Percentiles rank a stretch among this genome's conserved stretches.
Evolutionary conservation across 2,113 vertebrate genomes (phyloP).

Genomic region (Pygathrix nemaeus): DNA sequence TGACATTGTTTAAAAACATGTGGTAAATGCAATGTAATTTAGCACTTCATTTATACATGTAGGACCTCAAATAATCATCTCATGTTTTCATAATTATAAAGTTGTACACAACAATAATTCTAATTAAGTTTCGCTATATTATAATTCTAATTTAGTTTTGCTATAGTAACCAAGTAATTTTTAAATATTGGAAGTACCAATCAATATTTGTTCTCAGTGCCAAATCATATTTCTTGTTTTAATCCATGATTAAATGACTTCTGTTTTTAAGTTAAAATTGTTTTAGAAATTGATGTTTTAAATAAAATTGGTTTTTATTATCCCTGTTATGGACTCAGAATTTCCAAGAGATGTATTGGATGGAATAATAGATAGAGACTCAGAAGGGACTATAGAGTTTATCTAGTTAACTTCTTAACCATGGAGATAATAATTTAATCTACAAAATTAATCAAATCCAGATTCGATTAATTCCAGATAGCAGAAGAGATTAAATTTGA

Average conservation of each 20-base stretch:
- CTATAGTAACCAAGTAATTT: not conserved
- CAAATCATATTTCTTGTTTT: constrained; percentile 13
- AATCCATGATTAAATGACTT: constrained; percentile 21
- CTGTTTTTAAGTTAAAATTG: constrained; percentile 32
- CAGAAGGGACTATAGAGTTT: not conserved
- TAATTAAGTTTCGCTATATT: no score
- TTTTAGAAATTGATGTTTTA: constrained; percentile 6
- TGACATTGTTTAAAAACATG: not conserved
- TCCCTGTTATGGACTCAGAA: not conserved
- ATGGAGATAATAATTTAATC: not conserved
- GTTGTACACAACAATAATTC: not conserved
- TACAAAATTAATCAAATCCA: not conserved
- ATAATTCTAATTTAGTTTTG: constrained; percentile 46
- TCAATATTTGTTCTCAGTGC: not conserved
- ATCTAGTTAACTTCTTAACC: not conserved
- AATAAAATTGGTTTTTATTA: constrained; percentile 1
- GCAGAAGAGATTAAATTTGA: not conserved
- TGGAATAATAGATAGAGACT: not conserved
- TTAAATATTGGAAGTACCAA: not conserved
- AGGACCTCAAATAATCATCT: not conserved
- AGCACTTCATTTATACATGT: not conserved
- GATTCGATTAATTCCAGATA: not conserved
- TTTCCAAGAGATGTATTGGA: not conserved
- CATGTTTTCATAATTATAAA: not conserved
- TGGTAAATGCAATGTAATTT: not conserved